A percentile compares a stretch with the other conserved stretches of the same genome.
phyloP scores from a whole-genome alignment of 2,113 vertebrate genomes.

The Pandion haliaetus region DNA sequence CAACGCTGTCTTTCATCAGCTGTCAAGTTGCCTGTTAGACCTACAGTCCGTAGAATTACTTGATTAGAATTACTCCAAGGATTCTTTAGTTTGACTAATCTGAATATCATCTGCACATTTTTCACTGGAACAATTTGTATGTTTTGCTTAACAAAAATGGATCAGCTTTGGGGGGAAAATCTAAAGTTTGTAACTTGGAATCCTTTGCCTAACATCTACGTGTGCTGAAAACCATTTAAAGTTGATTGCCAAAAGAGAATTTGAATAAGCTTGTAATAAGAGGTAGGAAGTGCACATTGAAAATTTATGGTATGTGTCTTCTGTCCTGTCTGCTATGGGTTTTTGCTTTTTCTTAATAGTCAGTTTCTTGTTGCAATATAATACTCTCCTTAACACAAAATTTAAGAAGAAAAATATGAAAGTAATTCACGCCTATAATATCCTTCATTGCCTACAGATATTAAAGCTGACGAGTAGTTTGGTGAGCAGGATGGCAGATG shows the following conservation, averaged over 20 bases:
- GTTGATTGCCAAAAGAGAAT: neutral
- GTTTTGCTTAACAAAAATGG: neutral
- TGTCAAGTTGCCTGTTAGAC: neutral
- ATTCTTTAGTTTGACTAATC: neutral
- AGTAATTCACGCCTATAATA: neutral
- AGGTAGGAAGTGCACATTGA: neutral
- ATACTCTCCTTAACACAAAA: neutral
- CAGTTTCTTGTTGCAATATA: neutral
- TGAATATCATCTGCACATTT: neutral
- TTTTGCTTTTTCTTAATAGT: neutral
- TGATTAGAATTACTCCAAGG: neutral
- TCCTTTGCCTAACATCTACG: neutral
- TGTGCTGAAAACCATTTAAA: neutral
- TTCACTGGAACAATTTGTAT: neutral
- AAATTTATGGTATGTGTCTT: neutral
- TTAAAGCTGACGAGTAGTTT: neutral
- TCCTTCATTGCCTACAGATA: neutral
- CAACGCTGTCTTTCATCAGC: neutral
- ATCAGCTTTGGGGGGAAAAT: neutral
- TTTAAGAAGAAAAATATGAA: neutral
- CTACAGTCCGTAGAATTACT: neutral
- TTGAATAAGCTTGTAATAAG: neutral
- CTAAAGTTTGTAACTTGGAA: neutral
- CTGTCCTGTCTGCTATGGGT: neutral
- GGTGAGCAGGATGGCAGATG: conserved; percentile 8